Base-by-base conservation (phyloP, 1,140 invertebrate genomes). In the Sitophilus oryzae region DNA sequence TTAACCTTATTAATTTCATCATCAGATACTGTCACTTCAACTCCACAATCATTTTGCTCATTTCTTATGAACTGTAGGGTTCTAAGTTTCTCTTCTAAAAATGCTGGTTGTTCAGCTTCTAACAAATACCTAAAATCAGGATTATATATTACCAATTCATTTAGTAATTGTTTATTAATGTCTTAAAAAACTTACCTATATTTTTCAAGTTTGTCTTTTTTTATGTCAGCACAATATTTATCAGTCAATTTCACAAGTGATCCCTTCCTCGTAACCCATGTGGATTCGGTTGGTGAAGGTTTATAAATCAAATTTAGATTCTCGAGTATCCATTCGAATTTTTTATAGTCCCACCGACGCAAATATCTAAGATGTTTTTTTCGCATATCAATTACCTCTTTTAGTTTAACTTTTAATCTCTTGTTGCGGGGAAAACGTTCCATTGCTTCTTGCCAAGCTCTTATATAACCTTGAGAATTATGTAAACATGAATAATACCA, bases 321-420 rank as follows among this genome's bases (percentile, higher is more conserved):
- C 61, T 91, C 86, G 6, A 93, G 64, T n/a, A 93, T 61, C 87
- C 88, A 93, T 70, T 92, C 87, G 70, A 89, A 94, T 40, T 83
- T 80, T 60, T 84, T 85, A 68, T 92, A 91, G 69, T 94, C 91
- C 73, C 78, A 79, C 30, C 73, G 73, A 22, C 89, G 72, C 16
- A 93, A 68, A 48, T 74, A 72, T 61, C 80, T 86, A 2, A 94
- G 66, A 22, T 76, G 72, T 65, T 86, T 88, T 62, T 84, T 86
- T 41, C 91, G 77, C 66, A 80, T 83, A 18, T 87, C 84, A 44
- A 93, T 91, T 2, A 82, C 64, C 69, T 88, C 83, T 65, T 87
- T 83, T 18, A 86, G 73, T 22, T 61, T 61, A 4, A 74, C 71
- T 71, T 81, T 85, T 2, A 71, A 60, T 49, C 58, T 62, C 52